Evolutionary conservation across 2,888 invertebrate species (phyloP), one percentile per base, ranked within the genome.

Genomic region (Epirrhoe tristata): DNA sequence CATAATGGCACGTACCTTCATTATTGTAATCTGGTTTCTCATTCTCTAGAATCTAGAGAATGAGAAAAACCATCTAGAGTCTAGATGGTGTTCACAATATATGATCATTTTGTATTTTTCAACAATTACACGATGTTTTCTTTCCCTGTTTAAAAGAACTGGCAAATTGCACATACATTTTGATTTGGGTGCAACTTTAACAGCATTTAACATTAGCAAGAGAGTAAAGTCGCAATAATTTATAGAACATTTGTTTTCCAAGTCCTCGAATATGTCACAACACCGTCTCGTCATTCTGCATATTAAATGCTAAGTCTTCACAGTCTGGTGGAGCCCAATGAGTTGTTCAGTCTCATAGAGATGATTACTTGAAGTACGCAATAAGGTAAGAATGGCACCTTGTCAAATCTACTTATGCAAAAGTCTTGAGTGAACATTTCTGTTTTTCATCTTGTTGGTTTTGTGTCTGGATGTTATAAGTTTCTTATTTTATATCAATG

Each of bases 241-340:
- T 24, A 24, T 24, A 43, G 10, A n/a, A 5, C 43, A 5, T 0
- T 1, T 7, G 43, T 5, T 10, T 43, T 43, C 8, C 12, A 43
- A 43, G 10, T 43, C 14, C 3, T 48, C 16, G 46, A 46, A 6
- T 16, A 48, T 46, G 55, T 67, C 58, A 55, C 32, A 58, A 62
- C 16, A 58, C 34, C 50, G 52, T 58, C 61, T 57, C 16, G 58
- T 66, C 16, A 69, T 70, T 70, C 59, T 58, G 62, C 69, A 70
- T 72, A 71, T 66, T 71, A 65, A 71, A 69, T 48, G 52, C 67
- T 66, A 63, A 69, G 58, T 66, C 66, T 70, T 72, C 56, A 68
- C 72, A 72, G 75, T 66, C 68, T 70, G 71, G 70, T 69, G 67
- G 59, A 57, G 31, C 57, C 67, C 69, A 74, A 75, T 72, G 75